phyloP scores from a whole-genome alignment of 2,113 vertebrate species.

The Uropsilus gracilis region DNA sequence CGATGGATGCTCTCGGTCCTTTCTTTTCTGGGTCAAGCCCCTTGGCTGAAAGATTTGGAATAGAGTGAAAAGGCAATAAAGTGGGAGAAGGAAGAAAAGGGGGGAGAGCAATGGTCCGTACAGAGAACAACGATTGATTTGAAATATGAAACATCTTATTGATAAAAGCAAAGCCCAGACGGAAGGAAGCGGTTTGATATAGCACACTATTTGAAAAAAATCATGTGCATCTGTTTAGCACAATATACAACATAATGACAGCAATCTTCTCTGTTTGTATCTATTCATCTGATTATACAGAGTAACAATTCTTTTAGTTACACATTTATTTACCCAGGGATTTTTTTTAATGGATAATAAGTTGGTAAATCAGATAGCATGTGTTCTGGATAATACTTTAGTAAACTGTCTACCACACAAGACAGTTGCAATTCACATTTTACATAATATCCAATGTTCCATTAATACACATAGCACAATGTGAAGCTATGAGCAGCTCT shows the following conservation, averaged over 20 bases:
- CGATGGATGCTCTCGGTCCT: neutral
- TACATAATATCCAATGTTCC: slow-evolving; percentile 67
- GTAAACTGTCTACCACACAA: slow-evolving; percentile 78
- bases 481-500: slow-evolving; percentile 73
- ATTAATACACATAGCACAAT: slow-evolving; percentile 58
- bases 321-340: slow-evolving; percentile 86
- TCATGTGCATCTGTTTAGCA: slow-evolving; percentile 86
- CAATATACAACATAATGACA: slow-evolving; percentile 88
- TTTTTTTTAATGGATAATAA: slow-evolving; percentile 87
- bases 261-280: slow-evolving; percentile 89
- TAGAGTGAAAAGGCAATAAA: neutral
- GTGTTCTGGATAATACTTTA: slow-evolving; percentile 80
- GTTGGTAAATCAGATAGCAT: slow-evolving; percentile 87
- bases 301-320: slow-evolving; percentile 87
- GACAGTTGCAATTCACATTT: slow-evolving; percentile 81
- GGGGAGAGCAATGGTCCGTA: slow-evolving; percentile 71
- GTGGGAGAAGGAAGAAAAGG: neutral
- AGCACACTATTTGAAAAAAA: slow-evolving; percentile 85
- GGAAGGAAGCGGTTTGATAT: slow-evolving; percentile 84
- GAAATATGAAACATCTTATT: slow-evolving; percentile 85
- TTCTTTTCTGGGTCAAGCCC: neutral
- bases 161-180: slow-evolving; percentile 84
- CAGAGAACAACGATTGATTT: slow-evolving; percentile 83
- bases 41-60: neutral
- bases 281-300: slow-evolving; percentile 88